phyloP scores from a whole-genome alignment of 2,888 invertebrate species.

The Itoplectis maculator region DNA sequence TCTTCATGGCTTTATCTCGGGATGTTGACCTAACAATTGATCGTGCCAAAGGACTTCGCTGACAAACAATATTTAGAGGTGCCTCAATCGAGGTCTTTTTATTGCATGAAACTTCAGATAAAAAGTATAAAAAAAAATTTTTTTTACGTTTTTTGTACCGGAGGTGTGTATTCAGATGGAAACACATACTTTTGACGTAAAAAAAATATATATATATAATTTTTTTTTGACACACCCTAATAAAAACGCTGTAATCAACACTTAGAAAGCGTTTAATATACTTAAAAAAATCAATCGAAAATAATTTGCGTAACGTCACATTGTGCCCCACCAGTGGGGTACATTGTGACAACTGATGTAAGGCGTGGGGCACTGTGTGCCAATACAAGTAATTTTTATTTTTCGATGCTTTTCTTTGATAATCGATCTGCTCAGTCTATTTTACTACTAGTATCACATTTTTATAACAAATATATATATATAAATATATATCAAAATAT shows the following conservation, averaged over 20 bases:
- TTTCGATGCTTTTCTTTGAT: neutral
- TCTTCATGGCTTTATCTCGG: too few species aligned
- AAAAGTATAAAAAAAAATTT: too few species aligned
- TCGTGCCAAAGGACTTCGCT: too few species aligned
- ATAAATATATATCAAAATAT: neutral
- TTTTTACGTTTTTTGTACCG: too few species aligned
- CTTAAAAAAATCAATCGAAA: neutral
- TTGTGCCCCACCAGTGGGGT: neutral
- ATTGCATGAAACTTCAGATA: too few species aligned
- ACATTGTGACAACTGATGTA: neutral
- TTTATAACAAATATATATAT: neutral
- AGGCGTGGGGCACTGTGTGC: constrained; percentile 1
- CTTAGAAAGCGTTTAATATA: neutral
- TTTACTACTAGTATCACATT: neutral
- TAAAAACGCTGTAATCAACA: neutral
- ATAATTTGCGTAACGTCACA: neutral
- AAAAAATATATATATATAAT: too few species aligned
- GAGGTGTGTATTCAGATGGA: too few species aligned
- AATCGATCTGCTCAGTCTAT: neutral
- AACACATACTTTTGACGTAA: too few species aligned
- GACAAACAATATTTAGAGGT: too few species aligned
- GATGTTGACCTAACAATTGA: too few species aligned
- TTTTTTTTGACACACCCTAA: too few species aligned
- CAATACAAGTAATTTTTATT: neutral
- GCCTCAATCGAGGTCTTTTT: too few species aligned